Evolutionary conservation across 2,797 vertebrate species (phyloP), one percentile per base, ranked within the genome.

Genomic region (Bradypodion ventrale): DNA sequence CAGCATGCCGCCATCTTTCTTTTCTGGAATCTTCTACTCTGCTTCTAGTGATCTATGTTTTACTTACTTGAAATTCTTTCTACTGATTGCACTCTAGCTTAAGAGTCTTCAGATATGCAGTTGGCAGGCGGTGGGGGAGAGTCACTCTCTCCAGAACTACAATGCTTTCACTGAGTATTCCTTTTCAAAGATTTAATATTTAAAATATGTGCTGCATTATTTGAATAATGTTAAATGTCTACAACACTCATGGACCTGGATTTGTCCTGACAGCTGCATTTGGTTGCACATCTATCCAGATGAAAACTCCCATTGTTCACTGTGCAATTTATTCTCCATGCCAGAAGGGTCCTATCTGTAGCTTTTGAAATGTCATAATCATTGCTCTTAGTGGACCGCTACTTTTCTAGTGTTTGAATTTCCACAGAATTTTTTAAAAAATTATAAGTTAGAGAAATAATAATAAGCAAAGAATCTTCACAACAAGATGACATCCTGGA

Each of bases 191-290:
- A 27, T 80, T 62, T 83, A 15, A 60, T 74, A 62, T 52, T 85
- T 84, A 27, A 70, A 70, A 82, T 78, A 6, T 16, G 5, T 77
- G 5, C 1, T 77, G 3, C 32, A 10, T 27, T 80, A 56, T 80
- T 59, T 63, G 15, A 72, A 4, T 56, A 32, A 62, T 16, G 19
- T 60, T 59, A 81, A 66, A 60, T 77, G 19, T 78, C 40, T 82
- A 8, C 40, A 40, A 69, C 21, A 7, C 87, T 19, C 8, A 83
- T 62, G 80, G 8, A 4, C 0, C 29, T 40, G 2, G 2, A 12
- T n/a, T 27, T 44, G 25, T 23, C 66, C 35, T 75, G 40, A 78
- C 27, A 75, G 59, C 72, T 75, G 65, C 85, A 89, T 82, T 80
- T 66, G 59, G 35, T 65, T 2, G 5, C 69, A 63, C 3, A 32